phyloP scores from a whole-genome alignment of 2,888 invertebrate genomes.

The Zelleria hepariella region DNA sequence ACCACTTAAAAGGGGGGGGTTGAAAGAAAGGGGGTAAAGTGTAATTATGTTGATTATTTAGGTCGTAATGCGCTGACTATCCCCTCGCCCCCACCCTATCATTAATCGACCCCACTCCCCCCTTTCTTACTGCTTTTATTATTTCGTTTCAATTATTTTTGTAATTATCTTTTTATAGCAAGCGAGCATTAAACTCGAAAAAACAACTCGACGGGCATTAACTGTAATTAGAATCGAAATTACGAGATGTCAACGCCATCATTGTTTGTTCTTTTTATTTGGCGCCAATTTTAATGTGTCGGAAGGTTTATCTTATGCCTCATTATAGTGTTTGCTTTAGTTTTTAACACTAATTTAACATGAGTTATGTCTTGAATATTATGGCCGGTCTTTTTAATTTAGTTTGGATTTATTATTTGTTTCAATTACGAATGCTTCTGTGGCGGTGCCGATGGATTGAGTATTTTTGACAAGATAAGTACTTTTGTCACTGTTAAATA shows the following conservation, averaged over 20 bases:
- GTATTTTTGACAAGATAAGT: too few relatives aligned
- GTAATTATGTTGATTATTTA: constrained; percentile 72
- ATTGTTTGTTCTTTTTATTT: constrained; percentile 11
- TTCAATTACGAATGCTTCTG: too few relatives aligned
- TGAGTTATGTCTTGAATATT: background rate
- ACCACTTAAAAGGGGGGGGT: constrained; percentile 36
- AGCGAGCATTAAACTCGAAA: constrained; percentile 66
- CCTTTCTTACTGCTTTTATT: constrained; percentile 52
- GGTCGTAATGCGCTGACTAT: constrained; percentile 67
- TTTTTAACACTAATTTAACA: background rate
- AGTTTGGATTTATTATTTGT: too few relatives aligned
- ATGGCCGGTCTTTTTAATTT: too few relatives aligned
- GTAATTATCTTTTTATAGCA: constrained; percentile 72
- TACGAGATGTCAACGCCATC: constrained; percentile 54
- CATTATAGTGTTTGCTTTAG: background rate
- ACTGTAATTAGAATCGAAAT: constrained; percentile 67
- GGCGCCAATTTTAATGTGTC: constrained; percentile 6
- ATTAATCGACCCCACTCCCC: constrained; percentile 56
- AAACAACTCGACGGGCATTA: constrained; percentile 65
- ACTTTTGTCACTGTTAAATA: too few relatives aligned
- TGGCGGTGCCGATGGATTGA: too few relatives aligned
- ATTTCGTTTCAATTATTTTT: constrained; percentile 73
- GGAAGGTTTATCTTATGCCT: constrained; percentile 16
- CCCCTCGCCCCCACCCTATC: constrained; percentile 36
- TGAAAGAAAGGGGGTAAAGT: constrained; percentile 62